Evolutionary conservation across 1,140 invertebrate species (phyloP), one percentile per base, ranked within the genome.

Genomic region (Heliothis subflexa): DNA sequence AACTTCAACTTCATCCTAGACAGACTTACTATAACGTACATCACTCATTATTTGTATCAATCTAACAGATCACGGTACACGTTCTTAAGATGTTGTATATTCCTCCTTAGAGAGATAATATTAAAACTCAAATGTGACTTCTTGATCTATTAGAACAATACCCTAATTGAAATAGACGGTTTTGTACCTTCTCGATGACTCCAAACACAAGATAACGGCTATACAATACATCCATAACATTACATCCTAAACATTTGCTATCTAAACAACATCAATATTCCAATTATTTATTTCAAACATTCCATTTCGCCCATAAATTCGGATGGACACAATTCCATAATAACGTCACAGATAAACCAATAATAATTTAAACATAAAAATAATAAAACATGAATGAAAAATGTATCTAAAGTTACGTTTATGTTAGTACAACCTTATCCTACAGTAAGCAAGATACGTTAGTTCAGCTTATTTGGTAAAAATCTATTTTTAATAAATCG

Each of bases 381-480:
- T 71, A 83, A 80, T 78, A 71, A 49, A 62, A 75, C 54, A 59
- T 66, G 16, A 57, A 78, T 61, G 47, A 72, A 50, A 50, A 70
- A 50, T 52, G 18, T 61, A 21, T 59, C 13, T 74, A 28, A 70
- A 61, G 40, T 21, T 64, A 70, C 14, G 11, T 80, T 70, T 52
- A 68, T 70, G 74, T 80, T 84, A 84, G 78, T 84, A 80, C 57
- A 82, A 81, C 72, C 81, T 79, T 84, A 83, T 28, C 10, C 76
- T 85, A 85, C n/a, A 61, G 70, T 83, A 83, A 79, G 79, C 72
- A 86, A 54, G 25, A 70, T 74, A 73, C 50, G 76, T 80, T 72
- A 75, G 14, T 61, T 74, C 55, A 81, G 64, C 66, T 78, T 82
- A 83, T 85, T 83, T 82, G 79, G 79, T 83, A 81, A 72, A 71